phyloP scores from a whole-genome alignment of 2,113 vertebrate genomes.

The Plecturocebus donacophilus region DNA sequence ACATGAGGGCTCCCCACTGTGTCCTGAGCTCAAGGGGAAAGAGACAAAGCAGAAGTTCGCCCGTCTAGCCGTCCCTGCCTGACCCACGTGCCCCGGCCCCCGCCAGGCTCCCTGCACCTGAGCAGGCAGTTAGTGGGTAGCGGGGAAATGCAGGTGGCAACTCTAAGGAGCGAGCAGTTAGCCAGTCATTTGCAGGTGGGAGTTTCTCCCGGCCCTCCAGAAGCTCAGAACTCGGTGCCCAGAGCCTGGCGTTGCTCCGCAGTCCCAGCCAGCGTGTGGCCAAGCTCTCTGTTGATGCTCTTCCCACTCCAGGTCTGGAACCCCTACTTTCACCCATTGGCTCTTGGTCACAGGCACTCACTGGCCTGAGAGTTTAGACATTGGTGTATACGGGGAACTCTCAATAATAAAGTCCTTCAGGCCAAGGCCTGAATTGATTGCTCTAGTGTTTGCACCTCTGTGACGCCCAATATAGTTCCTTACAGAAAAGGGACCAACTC shows the following conservation, averaged over 20 bases:
- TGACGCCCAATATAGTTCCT: accelerated
- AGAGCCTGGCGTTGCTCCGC: neutral
- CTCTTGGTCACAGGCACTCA: neutral
- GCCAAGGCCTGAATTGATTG: neutral
- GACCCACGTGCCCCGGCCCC: neutral
- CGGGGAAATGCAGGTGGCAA: accelerated
- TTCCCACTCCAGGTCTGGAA: neutral
- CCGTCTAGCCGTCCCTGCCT: accelerated
- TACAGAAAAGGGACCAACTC: neutral
- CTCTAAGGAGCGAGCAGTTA: accelerated
- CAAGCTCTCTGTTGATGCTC: neutral
- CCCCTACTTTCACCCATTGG: too few relatives aligned
- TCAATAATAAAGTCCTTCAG: neutral
- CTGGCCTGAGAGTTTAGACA: too few relatives aligned
- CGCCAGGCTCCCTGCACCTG: too few relatives aligned
- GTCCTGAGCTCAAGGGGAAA: neutral
- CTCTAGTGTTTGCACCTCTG: neutral
- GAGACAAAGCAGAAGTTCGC: neutral
- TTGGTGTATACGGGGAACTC: neutral
- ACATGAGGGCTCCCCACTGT: neutral
- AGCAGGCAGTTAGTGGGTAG: accelerated
- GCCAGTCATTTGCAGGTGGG: neutral
- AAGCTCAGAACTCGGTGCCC: accelerated
- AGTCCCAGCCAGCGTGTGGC: accelerated
- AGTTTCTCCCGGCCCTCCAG: neutral